Conservation (phyloP, 2,888 invertebrate species). For the Dynastes hyllus region DNA sequence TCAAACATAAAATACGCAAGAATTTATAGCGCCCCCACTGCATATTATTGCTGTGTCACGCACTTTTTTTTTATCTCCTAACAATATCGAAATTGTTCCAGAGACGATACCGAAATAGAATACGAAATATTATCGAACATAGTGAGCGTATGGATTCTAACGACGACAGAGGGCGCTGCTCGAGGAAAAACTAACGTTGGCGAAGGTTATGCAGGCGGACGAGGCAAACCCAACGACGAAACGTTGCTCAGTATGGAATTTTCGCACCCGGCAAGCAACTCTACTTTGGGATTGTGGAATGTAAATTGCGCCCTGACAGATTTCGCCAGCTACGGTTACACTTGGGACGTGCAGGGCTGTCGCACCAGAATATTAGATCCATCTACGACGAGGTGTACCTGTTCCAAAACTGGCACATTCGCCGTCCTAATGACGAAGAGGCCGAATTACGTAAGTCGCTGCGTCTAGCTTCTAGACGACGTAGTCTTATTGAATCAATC, state of each 20-base stretch:
- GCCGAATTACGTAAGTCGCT: constrained; percentile 70
- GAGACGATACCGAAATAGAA: constrained; percentile 80
- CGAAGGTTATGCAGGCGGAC: constrained; percentile 57
- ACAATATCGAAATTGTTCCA: constrained; percentile 62
- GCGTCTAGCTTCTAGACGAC: neutral
- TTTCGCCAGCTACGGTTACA: constrained; percentile 72
- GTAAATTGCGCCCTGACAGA: constrained; percentile 72
- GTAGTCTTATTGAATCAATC: constrained; percentile 11
- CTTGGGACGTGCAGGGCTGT: constrained; percentile 78
- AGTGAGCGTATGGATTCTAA: constrained; percentile 68
- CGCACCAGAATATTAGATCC: constrained; percentile 72
- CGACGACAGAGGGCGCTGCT: constrained; percentile 52
- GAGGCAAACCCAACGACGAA: constrained; percentile 68
- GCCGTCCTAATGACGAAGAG: constrained; percentile 77
- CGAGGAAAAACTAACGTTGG: constrained; percentile 39
- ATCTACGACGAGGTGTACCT: constrained; percentile 76
- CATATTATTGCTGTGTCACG: too few relatives aligned
- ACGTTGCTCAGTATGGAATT: constrained; percentile 72
- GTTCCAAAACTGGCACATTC: constrained; percentile 77
- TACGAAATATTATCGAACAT: constrained; percentile 79
- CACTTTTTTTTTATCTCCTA: neutral
- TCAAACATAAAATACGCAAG: too few relatives aligned
- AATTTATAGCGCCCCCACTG: too few relatives aligned
- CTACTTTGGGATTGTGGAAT: constrained; percentile 71
- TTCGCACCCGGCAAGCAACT: constrained; percentile 70